Base-by-base conservation (phyloP, 2,113 vertebrate genomes). In the Peucedramus taeniatus region DNA sequence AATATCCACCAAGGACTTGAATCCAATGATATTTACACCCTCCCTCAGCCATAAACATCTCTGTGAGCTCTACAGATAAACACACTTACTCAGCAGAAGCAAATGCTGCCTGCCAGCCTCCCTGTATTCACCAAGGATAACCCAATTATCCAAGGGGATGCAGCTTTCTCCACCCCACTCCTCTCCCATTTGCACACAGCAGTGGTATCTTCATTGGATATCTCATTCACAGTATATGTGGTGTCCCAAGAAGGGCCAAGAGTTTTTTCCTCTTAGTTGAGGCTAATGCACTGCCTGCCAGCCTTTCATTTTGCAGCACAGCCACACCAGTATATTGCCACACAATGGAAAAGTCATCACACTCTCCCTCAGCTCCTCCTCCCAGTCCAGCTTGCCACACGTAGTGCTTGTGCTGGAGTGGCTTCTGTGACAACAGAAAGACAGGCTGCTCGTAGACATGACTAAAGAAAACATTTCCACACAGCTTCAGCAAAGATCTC, bases 21-120 rank as follows among this genome's bases (percentile, higher is more conserved):
- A 95, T 86, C 44, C 76, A 42, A 20, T 35, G 72, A 94, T 76
- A 92, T 96, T 94, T 96, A 92, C 49, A 49, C 37, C 63, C 82
- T 74, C 81, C 60, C 71, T 78, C 60, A 64, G 90, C 76, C 56
- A 83, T 77, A 89, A 93, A 86, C 71, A 83, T 53, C 57, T 70
- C 68, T 21, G 71, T 83, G 93, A 81, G 60, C 68, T 90, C 92
- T 60, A 14, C 11, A 92, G 75, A 95, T 33, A 94, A 96, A 72
- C 64, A 78, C 51, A 37, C 64, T 69, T 54, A 51, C 80, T 80
- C 64, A 71, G 83, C 5, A 14, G 78, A 91, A 72, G 84, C 74
- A 83, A 80, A 70, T 4, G 17, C 85, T 75, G 90, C 75, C 87
- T 85, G 74, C 81, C 87, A 93, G 70, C 37, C 83, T 75, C 54